Percentiles rank a stretch among this genome's conserved stretches.
Conservation (phyloP, 2,888 invertebrate genomes). For the Lordiphosa fenestrarum region DNA sequence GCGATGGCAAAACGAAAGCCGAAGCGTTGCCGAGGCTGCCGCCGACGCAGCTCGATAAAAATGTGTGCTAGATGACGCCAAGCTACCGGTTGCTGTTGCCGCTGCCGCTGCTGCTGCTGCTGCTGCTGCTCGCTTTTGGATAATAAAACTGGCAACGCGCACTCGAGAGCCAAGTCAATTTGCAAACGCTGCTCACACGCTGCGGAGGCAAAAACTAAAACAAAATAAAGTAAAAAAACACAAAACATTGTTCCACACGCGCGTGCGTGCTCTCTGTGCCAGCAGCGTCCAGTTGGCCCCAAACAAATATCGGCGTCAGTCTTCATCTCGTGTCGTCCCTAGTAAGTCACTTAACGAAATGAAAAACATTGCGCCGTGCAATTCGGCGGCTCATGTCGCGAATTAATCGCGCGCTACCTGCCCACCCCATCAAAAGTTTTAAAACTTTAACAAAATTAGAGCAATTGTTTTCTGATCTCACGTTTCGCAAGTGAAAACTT, state of each 20-base stretch:
- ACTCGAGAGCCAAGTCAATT: constrained; percentile 75
- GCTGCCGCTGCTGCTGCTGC: constrained; percentile 14
- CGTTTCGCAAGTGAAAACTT: constrained; percentile 26
- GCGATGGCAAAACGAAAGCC: constrained; percentile 34
- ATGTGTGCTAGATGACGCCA: constrained; percentile 65
- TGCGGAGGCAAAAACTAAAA: constrained; percentile 56
- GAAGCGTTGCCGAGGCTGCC: constrained; percentile 21
- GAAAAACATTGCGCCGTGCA: constrained; percentile 24
- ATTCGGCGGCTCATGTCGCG: constrained; percentile 20
- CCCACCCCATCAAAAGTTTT: neutral
- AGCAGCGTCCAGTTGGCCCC: constrained; percentile 27
- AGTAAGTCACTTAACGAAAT: constrained; percentile 50
- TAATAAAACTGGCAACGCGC: constrained; percentile 74
- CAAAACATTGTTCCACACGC: constrained; percentile 10
- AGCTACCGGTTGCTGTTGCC: constrained; percentile 48
- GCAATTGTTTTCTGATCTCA: constrained; percentile 12
- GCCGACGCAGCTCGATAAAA: constrained; percentile 60
- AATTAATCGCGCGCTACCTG: constrained; percentile 13
- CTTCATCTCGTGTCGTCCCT: constrained; percentile 59
- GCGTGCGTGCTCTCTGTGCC: constrained; percentile 13
- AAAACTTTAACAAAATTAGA: constrained; percentile 2
- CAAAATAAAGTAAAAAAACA: constrained; percentile 21
- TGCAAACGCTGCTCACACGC: constrained; percentile 71
- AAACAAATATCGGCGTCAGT: constrained; percentile 38
- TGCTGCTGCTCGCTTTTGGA: constrained; percentile 67